Evolutionary conservation across 1,140 invertebrate genomes (phyloP).

Genomic region (Trachymyrmex cornetzi): DNA sequence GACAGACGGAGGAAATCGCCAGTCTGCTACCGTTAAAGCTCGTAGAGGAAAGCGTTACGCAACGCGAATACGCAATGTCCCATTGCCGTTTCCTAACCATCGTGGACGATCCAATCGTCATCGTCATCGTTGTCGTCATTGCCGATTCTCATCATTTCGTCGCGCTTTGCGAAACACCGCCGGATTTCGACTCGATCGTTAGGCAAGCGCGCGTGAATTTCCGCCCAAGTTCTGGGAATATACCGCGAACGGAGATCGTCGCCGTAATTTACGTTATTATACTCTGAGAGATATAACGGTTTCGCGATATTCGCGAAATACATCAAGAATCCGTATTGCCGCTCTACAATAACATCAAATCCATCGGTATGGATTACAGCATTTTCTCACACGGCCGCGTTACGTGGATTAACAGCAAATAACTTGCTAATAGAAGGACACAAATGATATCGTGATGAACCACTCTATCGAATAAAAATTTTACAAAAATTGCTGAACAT

Average conservation of each 20-base stretch:
- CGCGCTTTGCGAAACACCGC: slow-evolving; percentile 22
- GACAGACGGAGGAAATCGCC: slow-evolving; percentile 49
- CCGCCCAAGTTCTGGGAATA: slow-evolving; percentile 20
- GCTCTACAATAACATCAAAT: slow-evolving; percentile 28
- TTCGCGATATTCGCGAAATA: slow-evolving; percentile 37
- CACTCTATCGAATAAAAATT: not conserved
- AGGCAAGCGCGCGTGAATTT: slow-evolving; percentile 29
- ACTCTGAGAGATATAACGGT: slow-evolving; percentile 29
- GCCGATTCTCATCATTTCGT: slow-evolving; percentile 17
- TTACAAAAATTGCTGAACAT: slow-evolving; percentile 43
- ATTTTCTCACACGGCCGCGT: slow-evolving; percentile 14
- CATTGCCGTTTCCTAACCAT: not conserved
- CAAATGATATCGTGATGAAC: slow-evolving; percentile 20
- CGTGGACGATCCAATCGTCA: not conserved
- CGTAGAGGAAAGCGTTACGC: slow-evolving; percentile 42
- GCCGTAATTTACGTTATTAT: slow-evolving; percentile 34
- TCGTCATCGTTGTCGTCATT: slow-evolving; percentile 11
- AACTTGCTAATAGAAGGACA: slow-evolving; percentile 34
- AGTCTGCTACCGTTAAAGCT: slow-evolving; percentile 34
- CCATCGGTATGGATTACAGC: not conserved
- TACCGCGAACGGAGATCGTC: slow-evolving; percentile 28
- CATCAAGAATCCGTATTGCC: slow-evolving; percentile 15
- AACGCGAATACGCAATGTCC: slow-evolving; percentile 49
- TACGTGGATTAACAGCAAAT: slow-evolving; percentile 55
- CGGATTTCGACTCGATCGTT: slow-evolving; percentile 16